These are phyloP conservation scores for Parochlus steinenii DNA, from an alignment of 2,888 invertebrate genomes.

Conservation along the genomic window DNA sequence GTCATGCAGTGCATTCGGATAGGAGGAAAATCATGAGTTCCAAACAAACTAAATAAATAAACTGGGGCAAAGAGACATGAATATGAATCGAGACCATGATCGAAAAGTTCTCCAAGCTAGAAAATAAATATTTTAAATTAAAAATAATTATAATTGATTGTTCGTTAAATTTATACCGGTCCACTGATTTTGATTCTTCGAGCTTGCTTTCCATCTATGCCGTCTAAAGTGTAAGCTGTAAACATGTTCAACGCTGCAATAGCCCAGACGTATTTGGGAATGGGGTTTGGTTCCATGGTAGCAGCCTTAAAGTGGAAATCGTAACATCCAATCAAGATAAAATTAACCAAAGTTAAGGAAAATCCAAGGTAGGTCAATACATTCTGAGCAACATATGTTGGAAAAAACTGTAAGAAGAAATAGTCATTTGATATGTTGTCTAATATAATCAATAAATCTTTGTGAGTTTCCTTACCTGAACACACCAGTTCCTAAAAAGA, in stretches of 20 bases:
- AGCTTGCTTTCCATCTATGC: slow-evolving; percentile 97
- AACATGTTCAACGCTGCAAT: slow-evolving; percentile 77
- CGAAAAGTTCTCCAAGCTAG: slow-evolving; percentile 81
- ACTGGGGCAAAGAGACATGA: slow-evolving; percentile 87
- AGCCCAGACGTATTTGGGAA: slow-evolving; percentile 79
- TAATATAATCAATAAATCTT: background rate
- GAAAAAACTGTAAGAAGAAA: slow-evolving; percentile 55
- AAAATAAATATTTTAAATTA: no score
- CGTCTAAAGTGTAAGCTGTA: slow-evolving; percentile 93
- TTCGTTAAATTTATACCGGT: slow-evolving; percentile 38
- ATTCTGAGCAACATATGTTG: slow-evolving; percentile 94
- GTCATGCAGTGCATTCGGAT: slow-evolving; percentile 76
- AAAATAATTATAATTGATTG: background rate
- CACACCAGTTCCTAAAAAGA: slow-evolving; percentile 97
- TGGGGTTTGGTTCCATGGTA: slow-evolving; percentile 28
- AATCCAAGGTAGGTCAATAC: slow-evolving; percentile 90
- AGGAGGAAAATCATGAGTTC: slow-evolving; percentile 32
- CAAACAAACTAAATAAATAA: slow-evolving; percentile 83
- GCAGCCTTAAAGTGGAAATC: slow-evolving; percentile 62
- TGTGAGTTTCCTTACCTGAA: slow-evolving; percentile 52
- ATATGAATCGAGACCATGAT: slow-evolving; percentile 96
- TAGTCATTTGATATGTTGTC: background rate
- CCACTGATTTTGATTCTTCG: slow-evolving; percentile 85
- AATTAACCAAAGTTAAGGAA: slow-evolving; percentile 74
- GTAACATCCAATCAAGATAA: slow-evolving; percentile 65